phyloP scores from a whole-genome alignment of 2,888 invertebrate species.

The Drosophila barbarae region DNA sequence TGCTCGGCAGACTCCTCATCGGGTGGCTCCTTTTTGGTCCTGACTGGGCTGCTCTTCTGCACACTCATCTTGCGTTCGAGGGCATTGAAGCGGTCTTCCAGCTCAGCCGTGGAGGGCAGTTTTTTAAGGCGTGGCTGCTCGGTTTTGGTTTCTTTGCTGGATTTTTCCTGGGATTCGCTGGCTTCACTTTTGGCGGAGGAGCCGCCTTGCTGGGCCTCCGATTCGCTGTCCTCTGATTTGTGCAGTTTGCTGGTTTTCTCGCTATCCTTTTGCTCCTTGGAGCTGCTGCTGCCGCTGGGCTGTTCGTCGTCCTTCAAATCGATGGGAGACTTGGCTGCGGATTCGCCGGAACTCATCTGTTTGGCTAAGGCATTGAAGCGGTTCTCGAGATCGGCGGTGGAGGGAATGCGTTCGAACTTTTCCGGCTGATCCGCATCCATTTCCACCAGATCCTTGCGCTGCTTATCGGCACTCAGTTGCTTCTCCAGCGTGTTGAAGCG shows the following conservation, averaged over 20 bases:
- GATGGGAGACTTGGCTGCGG: slow-evolving; percentile 51
- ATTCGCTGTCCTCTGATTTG: slow-evolving; percentile 21
- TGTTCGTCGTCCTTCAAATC: slow-evolving; percentile 45
- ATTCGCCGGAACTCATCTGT: slow-evolving; percentile 55
- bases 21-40: slow-evolving; percentile 71
- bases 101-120: slow-evolving; percentile 70
- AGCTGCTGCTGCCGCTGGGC: slow-evolving; percentile 12
- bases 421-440: slow-evolving; percentile 11
- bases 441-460: slow-evolving; percentile 13
- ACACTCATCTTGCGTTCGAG: slow-evolving; percentile 61
- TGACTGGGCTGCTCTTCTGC: slow-evolving; percentile 56
- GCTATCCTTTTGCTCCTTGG: slow-evolving; percentile 37
- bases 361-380: slow-evolving; percentile 61
- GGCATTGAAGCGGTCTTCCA: slow-evolving; percentile 73
- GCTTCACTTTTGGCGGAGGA: slow-evolving; percentile 22
- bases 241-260: slow-evolving; percentile 41
- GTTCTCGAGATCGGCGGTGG: slow-evolving; percentile 62
- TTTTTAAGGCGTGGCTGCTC: slow-evolving; percentile 55
- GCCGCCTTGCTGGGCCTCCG: slow-evolving; percentile 25
- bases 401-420: slow-evolving; percentile 60
- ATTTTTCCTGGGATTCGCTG: slow-evolving; percentile 19
- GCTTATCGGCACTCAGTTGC: slow-evolving; percentile 57
- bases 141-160: slow-evolving; percentile 1
- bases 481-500: slow-evolving; percentile 58
- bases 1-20: slow-evolving; percentile 43